A percentile compares a stretch with the other conserved stretches of the same genome.
phyloP scores from a whole-genome alignment of 2,888 invertebrate species.

The Gymnoscelis rufifasciata region DNA sequence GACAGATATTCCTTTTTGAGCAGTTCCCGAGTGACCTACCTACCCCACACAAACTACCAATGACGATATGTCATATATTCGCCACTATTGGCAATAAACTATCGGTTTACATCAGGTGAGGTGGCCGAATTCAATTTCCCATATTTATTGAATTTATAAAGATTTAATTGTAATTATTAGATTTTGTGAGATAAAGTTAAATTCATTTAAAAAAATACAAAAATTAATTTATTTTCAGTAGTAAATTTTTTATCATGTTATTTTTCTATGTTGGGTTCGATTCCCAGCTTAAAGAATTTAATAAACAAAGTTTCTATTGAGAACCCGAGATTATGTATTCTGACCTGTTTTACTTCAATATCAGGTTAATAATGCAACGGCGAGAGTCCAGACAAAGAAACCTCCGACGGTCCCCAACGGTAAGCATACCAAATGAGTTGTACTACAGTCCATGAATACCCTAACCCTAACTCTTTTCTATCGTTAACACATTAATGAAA shows the following conservation, averaged over 20 bases:
- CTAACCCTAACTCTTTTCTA: slow-evolving; percentile 13
- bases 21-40: slow-evolving; percentile 23
- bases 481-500: slow-evolving; percentile 19
- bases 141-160: not conserved
- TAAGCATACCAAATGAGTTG: slow-evolving; percentile 69
- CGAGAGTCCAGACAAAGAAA: slow-evolving; percentile 99
- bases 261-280: slow-evolving; percentile 39
- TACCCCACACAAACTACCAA: slow-evolving; percentile 17
- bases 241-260: not conserved
- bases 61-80: slow-evolving; percentile 12
- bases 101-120: slow-evolving; percentile 4
- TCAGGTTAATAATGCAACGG: slow-evolving; percentile 99
- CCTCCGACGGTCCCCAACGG: slow-evolving; percentile 94
- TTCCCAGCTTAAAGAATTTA: slow-evolving; percentile 26
- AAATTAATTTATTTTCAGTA: not conserved
- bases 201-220: no score
- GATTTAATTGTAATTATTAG: no score
- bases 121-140: slow-evolving; percentile 5
- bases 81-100: not conserved
- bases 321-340: slow-evolving; percentile 37
- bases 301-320: slow-evolving; percentile 20
- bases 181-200: no score
- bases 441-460: slow-evolving; percentile 9
- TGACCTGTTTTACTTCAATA: slow-evolving; percentile 62
- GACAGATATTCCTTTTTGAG: slow-evolving; percentile 9